phyloP scores from a whole-genome alignment of 2,888 invertebrate genomes.

The Nowickia ferox region DNA sequence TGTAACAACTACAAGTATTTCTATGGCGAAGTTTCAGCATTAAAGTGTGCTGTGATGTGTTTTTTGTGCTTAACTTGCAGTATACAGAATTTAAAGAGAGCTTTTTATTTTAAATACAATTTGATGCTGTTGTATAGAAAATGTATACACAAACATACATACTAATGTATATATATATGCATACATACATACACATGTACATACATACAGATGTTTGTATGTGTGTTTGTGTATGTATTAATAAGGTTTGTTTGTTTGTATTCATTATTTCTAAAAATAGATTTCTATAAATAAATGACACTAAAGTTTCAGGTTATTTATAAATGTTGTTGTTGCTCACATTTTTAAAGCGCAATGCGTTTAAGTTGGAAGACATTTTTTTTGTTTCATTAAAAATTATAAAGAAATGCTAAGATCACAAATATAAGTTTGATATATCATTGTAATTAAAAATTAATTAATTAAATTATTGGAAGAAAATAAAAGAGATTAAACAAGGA shows the following conservation, averaged over 20 bases:
- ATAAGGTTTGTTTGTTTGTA: not conserved
- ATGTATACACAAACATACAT: not conserved
- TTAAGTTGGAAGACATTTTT: not conserved
- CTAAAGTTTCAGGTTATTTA: constrained; percentile 31
- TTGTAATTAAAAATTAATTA: too few species aligned
- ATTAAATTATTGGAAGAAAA: too few species aligned
- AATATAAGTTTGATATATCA: too few species aligned
- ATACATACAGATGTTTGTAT: not conserved
- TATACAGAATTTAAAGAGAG: constrained; percentile 27
- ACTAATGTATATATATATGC: too few species aligned
- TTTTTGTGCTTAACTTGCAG: constrained; percentile 26
- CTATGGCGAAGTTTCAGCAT: not conserved
- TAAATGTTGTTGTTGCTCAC: not conserved
- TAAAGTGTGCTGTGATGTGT: not conserved
- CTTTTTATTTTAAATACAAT: constrained; percentile 21
- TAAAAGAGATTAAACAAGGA: too few species aligned
- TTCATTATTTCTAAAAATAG: constrained; percentile 54
- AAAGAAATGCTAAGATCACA: too few species aligned
- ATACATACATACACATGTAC: not conserved
- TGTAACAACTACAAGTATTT: not conserved
- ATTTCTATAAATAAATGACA: constrained; percentile 65
- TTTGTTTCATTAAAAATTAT: too few species aligned
- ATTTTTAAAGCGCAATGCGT: not conserved
- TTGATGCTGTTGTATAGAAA: constrained; percentile 17
- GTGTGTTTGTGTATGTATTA: constrained; percentile 9